Base-by-base conservation (phyloP, 2,797 vertebrate species). In the Sebastolobus altivelis region DNA sequence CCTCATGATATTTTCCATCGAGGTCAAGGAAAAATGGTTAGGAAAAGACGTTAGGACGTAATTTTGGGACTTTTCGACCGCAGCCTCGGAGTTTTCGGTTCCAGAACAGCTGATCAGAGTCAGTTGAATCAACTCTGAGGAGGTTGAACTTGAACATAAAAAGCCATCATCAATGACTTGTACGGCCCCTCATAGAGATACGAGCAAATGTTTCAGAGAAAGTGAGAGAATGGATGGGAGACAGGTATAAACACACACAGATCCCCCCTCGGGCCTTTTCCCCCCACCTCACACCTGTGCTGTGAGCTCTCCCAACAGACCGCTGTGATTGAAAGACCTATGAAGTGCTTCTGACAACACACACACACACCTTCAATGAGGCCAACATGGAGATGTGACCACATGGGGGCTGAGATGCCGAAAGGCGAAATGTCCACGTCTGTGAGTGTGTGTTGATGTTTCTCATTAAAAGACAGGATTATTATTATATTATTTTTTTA, bases 261-360 rank as follows among this genome's bases (percentile, higher is more conserved):
- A 25, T 29, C 31, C 22, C 25, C 46, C 60, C 58, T 58, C 55
- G 66, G 63, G 77, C 43, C n/a, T 56, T 52, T 68, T 4, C 9
- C 5, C 3, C 2, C 55, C 49, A 43, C 20, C 46, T 75, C 58
- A 63, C 75, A 85, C 74, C 77, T 84, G 52, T 46, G 66, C 49
- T 71, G 49, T 54, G 73, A 79, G 49, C 16, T 55, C 63, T 80
- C 73, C 78, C 67, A 43, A n/a, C 54, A 31, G 70, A 29, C 43
- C 0, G 11, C 55, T 77, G 72, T 79, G 77, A 86, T n/a, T 81
- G 81, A 83, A 75, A 72, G 61, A 68, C 22, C 37, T 1, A 9
- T 56, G 67, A 84, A 74, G 69, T 66, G 66, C 35, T 71, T 69
- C 10, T 81, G 85, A 73, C 74, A 80, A 43, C 65, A 73, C 59